Percentiles rank a stretch among this genome's conserved stretches.
These are phyloP conservation scores for Hoplostethus mediterraneus DNA, from an alignment of 2,797 vertebrate genomes.

Conservation along the genomic window DNA sequence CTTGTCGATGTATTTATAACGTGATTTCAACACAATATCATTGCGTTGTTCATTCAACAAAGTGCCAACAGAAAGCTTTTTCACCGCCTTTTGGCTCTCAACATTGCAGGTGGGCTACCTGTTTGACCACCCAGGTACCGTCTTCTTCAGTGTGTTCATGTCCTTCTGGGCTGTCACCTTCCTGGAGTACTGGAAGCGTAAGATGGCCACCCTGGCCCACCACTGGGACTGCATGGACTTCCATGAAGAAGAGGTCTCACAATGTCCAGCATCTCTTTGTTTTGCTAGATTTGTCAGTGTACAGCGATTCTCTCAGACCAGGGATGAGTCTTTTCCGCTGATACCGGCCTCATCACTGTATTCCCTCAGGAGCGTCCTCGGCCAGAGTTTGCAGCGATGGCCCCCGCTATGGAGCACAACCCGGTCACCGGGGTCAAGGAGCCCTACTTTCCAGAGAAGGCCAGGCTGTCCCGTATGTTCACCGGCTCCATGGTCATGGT, in stretches of 20 bases:
- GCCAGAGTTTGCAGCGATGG: conserved; percentile 86
- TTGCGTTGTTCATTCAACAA: too few species aligned
- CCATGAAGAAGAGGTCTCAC: conserved; percentile 85
- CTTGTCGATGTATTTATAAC: too few species aligned
- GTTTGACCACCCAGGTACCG: conserved; percentile 86
- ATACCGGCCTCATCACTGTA: conserved; percentile 9
- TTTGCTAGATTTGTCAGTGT: too few species aligned
- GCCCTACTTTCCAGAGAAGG: conserved; percentile 83
- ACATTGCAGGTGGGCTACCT: conserved; percentile 83
- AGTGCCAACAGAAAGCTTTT: too few species aligned
- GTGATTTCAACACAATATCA: too few species aligned
- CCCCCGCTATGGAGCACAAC: conserved; percentile 84
- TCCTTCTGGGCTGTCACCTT: conserved; percentile 89
- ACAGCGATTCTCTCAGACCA: too few species aligned
- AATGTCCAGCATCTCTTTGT: not conserved
- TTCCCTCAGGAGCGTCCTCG: conserved; percentile 82
- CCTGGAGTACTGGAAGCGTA: conserved; percentile 88
- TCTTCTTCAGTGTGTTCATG: conserved; percentile 90
- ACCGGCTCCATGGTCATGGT: conserved; percentile 88
- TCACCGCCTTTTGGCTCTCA: conserved; percentile 4
- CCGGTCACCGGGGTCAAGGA: conserved; percentile 87
- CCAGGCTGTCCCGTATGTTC: conserved; percentile 82
- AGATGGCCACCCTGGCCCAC: conserved; percentile 86
- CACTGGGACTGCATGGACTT: conserved; percentile 90
- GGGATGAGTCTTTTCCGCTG: not conserved